A percentile compares a stretch with the other conserved stretches of the same genome.
Conservation (phyloP, 2,797 vertebrate genomes). For the Stomatorhinus walkeri region DNA sequence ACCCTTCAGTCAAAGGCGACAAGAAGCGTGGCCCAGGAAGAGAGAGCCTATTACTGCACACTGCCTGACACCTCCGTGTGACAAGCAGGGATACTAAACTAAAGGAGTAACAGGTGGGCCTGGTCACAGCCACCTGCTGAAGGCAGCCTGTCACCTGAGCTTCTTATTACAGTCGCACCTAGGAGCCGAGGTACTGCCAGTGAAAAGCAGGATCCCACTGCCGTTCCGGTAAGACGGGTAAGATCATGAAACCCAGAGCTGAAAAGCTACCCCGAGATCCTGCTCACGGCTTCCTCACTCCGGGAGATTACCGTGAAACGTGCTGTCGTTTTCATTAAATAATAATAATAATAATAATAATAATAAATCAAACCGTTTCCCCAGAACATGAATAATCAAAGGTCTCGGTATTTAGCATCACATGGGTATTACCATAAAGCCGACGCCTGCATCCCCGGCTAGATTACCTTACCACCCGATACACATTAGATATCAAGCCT, state of each 20-base stretch:
- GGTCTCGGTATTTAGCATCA: not conserved
- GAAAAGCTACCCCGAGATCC: not conserved
- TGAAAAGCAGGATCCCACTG: not conserved
- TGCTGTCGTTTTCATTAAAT: not conserved
- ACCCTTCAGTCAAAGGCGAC: not conserved
- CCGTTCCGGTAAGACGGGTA: not conserved
- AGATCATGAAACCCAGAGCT: not conserved
- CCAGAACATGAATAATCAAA: not conserved
- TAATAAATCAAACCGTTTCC: not conserved
- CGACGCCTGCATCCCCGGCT: not conserved
- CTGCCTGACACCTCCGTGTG: not conserved
- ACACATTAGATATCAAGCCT: not conserved
- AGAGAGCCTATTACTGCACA: not conserved
- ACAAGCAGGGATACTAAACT: not conserved
- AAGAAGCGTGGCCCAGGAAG: not conserved
- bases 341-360: too few relatives aligned
- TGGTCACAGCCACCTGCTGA: constrained; percentile 10
- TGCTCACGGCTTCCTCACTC: not conserved
- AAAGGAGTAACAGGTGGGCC: not conserved
- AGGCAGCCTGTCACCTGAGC: constrained; percentile 1
- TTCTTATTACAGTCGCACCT: not conserved
- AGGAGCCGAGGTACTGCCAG: not conserved
- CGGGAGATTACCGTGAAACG: not conserved
- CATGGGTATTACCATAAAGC: not conserved
- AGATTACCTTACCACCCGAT: not conserved